A percentile compares a stretch with the other conserved stretches of the same genome.
Evolutionary conservation across 2,113 vertebrate genomes (phyloP).

Genomic region (Tinamus guttatus): DNA sequence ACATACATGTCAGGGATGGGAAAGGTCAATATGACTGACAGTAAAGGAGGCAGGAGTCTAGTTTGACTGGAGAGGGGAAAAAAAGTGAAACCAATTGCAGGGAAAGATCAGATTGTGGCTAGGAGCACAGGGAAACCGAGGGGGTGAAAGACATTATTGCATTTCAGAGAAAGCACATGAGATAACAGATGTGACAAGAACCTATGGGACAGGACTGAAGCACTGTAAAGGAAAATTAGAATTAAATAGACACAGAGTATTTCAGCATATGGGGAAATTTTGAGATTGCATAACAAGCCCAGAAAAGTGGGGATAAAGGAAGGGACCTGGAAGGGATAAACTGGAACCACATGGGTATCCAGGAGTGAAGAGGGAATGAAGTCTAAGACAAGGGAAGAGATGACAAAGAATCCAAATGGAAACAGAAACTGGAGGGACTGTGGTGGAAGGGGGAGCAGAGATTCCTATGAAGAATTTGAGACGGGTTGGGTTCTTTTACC

Average conservation of each 20-base stretch:
- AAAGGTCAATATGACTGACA: background rate
- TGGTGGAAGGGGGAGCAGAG: background rate
- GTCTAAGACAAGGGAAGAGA: background rate
- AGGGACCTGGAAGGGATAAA: background rate
- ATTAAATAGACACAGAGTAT: background rate
- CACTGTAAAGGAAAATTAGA: background rate
- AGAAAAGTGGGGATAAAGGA: background rate
- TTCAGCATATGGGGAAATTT: background rate
- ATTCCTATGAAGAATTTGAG: background rate
- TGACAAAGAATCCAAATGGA: background rate
- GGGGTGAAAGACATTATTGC: background rate
- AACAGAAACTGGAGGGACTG: background rate
- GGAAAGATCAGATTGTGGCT: background rate
- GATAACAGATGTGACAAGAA: background rate
- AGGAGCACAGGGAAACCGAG: background rate
- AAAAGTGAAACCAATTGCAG: background rate
- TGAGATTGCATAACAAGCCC: background rate
- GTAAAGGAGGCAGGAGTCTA: background rate
- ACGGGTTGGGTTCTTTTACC: background rate
- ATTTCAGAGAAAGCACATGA: background rate
- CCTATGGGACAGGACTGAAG: background rate
- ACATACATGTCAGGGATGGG: background rate
- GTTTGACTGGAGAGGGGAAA: background rate
- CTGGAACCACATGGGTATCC: background rate
- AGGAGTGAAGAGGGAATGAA: background rate